phyloP scores from a whole-genome alignment of 2,888 invertebrate genomes.

The Tetanocera ferruginea region DNA sequence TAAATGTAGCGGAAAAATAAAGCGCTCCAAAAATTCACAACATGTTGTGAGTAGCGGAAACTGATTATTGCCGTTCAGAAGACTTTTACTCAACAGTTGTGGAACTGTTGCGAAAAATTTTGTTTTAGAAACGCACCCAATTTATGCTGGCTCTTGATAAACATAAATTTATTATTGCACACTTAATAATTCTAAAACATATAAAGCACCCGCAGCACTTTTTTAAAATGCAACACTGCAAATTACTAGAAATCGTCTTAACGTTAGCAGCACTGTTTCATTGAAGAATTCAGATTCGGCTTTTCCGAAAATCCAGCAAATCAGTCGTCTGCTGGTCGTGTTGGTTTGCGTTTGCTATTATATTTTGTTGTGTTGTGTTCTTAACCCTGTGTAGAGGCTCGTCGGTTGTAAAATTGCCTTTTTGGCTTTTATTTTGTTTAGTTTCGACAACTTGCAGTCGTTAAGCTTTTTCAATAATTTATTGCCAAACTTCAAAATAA shows the following conservation, averaged over 20 bases:
- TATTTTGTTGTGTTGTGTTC: conserved; percentile 29
- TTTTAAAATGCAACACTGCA: background rate
- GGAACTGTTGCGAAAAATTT: too few species aligned
- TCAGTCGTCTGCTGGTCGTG: conserved; percentile 47
- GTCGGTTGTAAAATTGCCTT: conserved; percentile 29
- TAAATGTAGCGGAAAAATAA: too few species aligned
- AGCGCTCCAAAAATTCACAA: too few species aligned
- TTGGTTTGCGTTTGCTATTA: background rate
- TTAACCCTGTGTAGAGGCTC: conserved; percentile 29
- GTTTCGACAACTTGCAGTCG: conserved; percentile 8
- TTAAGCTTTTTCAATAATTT: conserved; percentile 9
- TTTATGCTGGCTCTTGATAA: too few species aligned
- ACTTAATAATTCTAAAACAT: too few species aligned
- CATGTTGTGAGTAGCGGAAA: too few species aligned
- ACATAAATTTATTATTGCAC: too few species aligned
- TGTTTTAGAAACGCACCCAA: too few species aligned
- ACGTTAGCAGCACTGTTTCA: conserved; percentile 16
- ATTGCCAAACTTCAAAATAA: background rate
- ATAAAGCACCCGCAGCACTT: background rate
- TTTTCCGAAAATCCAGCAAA: conserved; percentile 22
- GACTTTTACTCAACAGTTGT: too few species aligned
- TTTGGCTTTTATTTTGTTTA: conserved; percentile 35
- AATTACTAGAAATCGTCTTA: background rate
- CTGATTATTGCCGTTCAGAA: too few species aligned
- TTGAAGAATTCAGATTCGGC: conserved; percentile 26